Evolutionary conservation across 2,888 invertebrate genomes (phyloP), one percentile per base, ranked within the genome.

Genomic region (Pogonocherus hispidulus): DNA sequence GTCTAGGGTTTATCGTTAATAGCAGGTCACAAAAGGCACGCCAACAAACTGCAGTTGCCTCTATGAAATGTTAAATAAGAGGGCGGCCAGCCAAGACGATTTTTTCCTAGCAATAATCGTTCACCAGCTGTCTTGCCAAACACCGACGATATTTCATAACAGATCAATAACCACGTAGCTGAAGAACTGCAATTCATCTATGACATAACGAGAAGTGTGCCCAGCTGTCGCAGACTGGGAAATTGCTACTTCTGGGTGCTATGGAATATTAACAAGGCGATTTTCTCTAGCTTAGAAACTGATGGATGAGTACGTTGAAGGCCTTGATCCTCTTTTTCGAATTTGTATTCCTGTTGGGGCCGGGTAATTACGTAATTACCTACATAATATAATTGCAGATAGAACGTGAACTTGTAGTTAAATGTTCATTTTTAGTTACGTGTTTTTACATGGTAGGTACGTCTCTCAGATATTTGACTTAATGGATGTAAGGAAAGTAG

Each of bases 201-300:
- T 57, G 57, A 57, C 57, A 57, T 57, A 57, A 57, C 27, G 14
- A 44, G 16, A 14, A 44, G 44, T 46, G 44, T 46, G 32, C 9
- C 32, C 32, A 32, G 32, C 32, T 32, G 32, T 32, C 32, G 11
- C 32, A 11, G 11, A 8, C 32, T 32, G 3, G 9, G 9, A 32
- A 32, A 11, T 32, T 11, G 11, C 32, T 9, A 32, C n/a, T 32
- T 32, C 32, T 32, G 32, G 8, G 8, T 32, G 32, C 32, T 32
- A 8, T 32, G 32, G 32, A 32, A 32, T 32, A 32, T 32, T 32
- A 32, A 32, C 32, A 32, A 32, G 32, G 32, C 32, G 32, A 32
- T 32, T 32, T 32, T 32, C 32, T 32, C 32, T 9, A 8, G 5
- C 2, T 1, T 32, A 6, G 8, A 8, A 11, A 11, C 8, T 32